Evolutionary conservation across 1,140 invertebrate genomes (phyloP).

Genomic region (Coptotermes formosanus): DNA sequence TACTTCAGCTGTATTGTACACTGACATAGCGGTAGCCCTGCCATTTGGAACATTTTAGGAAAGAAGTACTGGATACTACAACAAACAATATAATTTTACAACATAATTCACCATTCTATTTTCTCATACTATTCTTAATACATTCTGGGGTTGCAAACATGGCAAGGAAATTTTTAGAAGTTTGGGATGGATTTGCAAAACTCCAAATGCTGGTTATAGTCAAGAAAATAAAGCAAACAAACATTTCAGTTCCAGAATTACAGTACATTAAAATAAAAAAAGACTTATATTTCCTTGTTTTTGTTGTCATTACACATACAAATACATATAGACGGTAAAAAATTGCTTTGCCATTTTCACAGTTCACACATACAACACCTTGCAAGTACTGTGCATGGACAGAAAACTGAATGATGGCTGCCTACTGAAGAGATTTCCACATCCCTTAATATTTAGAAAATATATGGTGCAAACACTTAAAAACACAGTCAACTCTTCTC

Average conservation of each 20-base stretch:
- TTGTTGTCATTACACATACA: constrained; percentile 14
- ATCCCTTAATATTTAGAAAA: constrained; percentile 21
- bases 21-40: not conserved
- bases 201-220: not conserved
- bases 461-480: constrained; percentile 27
- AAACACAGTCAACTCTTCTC: constrained; percentile 17
- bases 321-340: constrained; percentile 21
- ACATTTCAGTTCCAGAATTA: not conserved
- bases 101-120: not conserved
- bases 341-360: constrained; percentile 26
- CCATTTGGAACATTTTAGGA: not conserved
- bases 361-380: constrained; percentile 10
- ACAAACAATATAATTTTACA: not conserved
- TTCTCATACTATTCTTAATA: not conserved
- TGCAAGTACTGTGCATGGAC: not conserved
- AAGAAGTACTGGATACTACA: not conserved
- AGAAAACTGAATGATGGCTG: not conserved
- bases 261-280: not conserved
- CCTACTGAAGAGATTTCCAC: constrained; percentile 4
- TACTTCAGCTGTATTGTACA: not conserved
- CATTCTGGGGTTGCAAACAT: constrained; percentile 15
- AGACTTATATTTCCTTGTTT: not conserved
- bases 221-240: not conserved
- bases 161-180: constrained; percentile 16
- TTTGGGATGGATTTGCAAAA: not conserved